These are phyloP conservation scores for Centropus unirufus DNA, from an alignment of 2,113 vertebrate genomes.

Conservation along the genomic window DNA sequence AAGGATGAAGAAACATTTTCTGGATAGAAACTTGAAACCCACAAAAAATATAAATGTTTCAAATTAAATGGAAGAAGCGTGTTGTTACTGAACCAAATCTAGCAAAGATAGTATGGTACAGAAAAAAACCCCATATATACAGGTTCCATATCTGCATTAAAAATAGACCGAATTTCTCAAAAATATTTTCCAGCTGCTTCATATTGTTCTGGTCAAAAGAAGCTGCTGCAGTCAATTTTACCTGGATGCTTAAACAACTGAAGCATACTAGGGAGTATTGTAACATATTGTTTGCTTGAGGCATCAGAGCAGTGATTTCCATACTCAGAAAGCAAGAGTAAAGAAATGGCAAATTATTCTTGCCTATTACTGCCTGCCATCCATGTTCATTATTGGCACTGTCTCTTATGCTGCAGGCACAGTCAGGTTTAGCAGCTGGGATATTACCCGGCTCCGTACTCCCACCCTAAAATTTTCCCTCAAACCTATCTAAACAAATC, in stretches of 20 bases:
- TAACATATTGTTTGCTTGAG: not conserved
- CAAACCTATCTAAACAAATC: not conserved
- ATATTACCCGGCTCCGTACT: not conserved
- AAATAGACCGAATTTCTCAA: not conserved
- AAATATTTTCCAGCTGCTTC: slow-evolving; percentile 23
- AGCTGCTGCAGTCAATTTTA: slow-evolving; percentile 27
- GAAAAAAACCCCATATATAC: not conserved
- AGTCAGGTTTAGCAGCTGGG: fast-evolving
- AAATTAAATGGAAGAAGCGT: not conserved
- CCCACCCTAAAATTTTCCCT: not conserved
- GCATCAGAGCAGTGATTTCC: not conserved
- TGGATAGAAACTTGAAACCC: not conserved
- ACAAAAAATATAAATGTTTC: not conserved
- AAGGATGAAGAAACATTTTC: slow-evolving; percentile 18
- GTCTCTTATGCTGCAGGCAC: not conserved
- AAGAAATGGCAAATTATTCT: not conserved
- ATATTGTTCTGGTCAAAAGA: not conserved
- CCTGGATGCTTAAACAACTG: slow-evolving; percentile 5
- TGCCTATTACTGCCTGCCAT: not conserved
- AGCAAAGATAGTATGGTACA: not conserved
- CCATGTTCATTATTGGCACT: fast-evolving
- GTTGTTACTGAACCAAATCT: not conserved
- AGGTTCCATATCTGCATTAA: not conserved
- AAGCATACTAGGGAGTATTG: not conserved
- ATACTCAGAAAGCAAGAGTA: not conserved